Base-by-base conservation (phyloP, 2,797 vertebrate genomes). In the Prionace glauca region DNA sequence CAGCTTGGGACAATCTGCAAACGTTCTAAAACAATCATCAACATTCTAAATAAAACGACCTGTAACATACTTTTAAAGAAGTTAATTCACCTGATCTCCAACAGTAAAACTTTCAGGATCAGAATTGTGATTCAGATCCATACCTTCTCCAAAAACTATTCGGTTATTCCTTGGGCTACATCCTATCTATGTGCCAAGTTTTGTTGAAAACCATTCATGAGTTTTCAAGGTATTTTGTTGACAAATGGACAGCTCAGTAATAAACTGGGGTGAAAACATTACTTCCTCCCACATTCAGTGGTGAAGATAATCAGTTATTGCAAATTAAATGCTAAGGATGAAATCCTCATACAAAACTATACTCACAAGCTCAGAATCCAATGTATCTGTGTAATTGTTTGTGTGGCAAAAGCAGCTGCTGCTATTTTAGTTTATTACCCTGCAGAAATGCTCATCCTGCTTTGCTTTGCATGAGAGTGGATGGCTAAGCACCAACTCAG, bases 371-470 rank as follows among this genome's bases (percentile, higher is more conserved):
- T 41, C n/a, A 41, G 72, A 74, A 18, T 81, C 36, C 16, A 84
- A 3, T 81, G 36, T 20, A 4, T 45, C 41, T 84, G 36, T 84
- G 14, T 84, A 84, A 84, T 36, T 45, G 81, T 9, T 84, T 84
- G 36, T 8, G 36, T 20, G 41, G 20, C 18, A 24, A 84, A 84
- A 20, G 8, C 36, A 84, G 36, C 81, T 45, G 81, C 41, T 22
- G 81, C 81, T 84, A 84, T 84, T 84, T 84, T 45, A 24, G 81
- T 84, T 84, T 84, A 24, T 84, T 45, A 84, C 81, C 41, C 81
- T 84, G 79, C 36, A 20, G 79, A 84, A 14, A 84, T 45, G 79
- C 79, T 84, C 18, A 84, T 24, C 41, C 41, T 7, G 5, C 79
- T n/a, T 84, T 84, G 5, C 81, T 84, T 45, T 84, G 41, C 81